Percentiles rank a stretch among this genome's conserved stretches.
Conservation (phyloP, 2,888 invertebrate species). For the Caenorhabditis sp. region DNA sequence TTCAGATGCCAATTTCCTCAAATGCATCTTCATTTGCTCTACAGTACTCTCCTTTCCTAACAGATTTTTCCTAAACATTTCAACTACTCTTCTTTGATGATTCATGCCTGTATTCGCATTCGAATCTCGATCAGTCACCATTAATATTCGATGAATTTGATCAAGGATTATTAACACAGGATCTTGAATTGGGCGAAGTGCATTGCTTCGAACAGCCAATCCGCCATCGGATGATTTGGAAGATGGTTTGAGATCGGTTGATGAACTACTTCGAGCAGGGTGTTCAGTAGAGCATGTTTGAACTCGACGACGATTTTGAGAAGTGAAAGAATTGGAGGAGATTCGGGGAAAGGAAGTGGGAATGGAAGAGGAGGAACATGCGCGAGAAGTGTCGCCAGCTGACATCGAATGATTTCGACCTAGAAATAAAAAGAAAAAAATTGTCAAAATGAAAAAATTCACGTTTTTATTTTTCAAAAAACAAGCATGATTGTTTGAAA, state of each 20-base stretch:
- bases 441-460: too few relatives aligned
- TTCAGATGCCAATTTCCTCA: constrained; percentile 52
- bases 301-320: constrained; percentile 28
- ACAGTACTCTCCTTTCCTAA: constrained; percentile 39
- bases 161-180: constrained; percentile 55
- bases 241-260: constrained; percentile 21
- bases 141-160: constrained; percentile 49
- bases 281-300: constrained; percentile 35
- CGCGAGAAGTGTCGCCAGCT: constrained; percentile 28
- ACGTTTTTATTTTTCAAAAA: too few relatives aligned
- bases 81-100: constrained; percentile 47
- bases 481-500: too few relatives aligned
- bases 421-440: too few relatives aligned
- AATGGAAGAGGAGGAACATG: constrained; percentile 2
- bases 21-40: constrained; percentile 51
- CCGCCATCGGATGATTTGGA: constrained; percentile 16
- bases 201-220: constrained; percentile 38
- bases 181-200: constrained; percentile 52
- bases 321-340: constrained; percentile 12
- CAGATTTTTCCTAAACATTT: constrained; percentile 50
- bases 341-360: constrained; percentile 18
- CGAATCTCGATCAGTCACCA: constrained; percentile 32
- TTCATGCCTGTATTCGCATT: constrained; percentile 19
- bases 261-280: constrained; percentile 30
- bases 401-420: constrained; percentile 38